Conservation (phyloP, 2,797 vertebrate species). For the Xiphophorus birchmanni region DNA sequence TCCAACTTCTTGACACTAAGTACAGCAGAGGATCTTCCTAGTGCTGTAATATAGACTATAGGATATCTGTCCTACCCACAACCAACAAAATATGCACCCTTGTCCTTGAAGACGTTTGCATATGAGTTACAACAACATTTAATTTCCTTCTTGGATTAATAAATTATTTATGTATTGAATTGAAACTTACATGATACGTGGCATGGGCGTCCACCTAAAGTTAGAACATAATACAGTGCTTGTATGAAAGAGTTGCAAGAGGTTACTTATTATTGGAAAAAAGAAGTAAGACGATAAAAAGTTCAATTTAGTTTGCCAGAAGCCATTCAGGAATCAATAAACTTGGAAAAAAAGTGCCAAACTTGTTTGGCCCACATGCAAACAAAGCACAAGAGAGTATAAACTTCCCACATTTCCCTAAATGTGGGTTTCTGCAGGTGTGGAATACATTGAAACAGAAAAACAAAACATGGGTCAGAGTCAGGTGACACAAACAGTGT, state of each 20-base stretch:
- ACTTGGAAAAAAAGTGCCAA: neutral
- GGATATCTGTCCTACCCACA: neutral
- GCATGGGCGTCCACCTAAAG: neutral
- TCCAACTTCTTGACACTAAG: neutral
- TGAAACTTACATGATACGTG: neutral
- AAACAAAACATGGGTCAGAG: slow-evolving; percentile 24
- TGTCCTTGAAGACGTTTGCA: neutral
- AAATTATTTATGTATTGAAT: neutral
- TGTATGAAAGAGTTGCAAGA: neutral
- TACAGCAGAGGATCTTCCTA: neutral
- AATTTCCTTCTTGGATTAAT: neutral
- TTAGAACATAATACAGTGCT: neutral
- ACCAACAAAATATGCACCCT: neutral
- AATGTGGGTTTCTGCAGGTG: slow-evolving; percentile 39
- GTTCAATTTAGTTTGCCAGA: neutral
- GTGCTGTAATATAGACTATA: neutral
- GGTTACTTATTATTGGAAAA: neutral
- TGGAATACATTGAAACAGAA: slow-evolving; percentile 32
- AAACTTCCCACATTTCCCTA: slow-evolving; percentile 18
- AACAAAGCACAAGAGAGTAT: neutral
- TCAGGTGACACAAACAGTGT: slow-evolving; percentile 32
- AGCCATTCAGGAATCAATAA: neutral
- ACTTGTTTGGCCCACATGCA: neutral
- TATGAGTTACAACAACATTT: neutral
- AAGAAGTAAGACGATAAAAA: neutral